These are phyloP conservation scores for Poecilus cupreus DNA, from an alignment of 2,888 invertebrate species.

Conservation along the genomic window DNA sequence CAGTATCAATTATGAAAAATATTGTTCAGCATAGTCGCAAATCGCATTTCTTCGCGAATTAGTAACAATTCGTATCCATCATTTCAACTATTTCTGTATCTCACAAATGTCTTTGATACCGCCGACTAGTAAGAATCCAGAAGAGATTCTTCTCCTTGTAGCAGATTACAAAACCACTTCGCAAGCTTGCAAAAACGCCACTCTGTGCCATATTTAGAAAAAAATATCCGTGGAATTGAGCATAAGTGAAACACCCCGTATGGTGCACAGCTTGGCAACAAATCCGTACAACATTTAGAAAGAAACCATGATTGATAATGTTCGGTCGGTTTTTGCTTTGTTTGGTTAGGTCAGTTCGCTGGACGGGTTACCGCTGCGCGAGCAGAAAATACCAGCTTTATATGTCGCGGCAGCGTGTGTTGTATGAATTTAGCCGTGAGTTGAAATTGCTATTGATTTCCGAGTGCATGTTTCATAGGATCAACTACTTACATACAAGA, in stretches of 20 bases:
- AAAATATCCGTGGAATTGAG: constrained; percentile 37
- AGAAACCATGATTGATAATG: constrained; percentile 41
- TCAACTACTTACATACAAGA: constrained; percentile 33
- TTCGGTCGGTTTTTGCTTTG: constrained; percentile 22
- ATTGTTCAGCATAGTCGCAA: too few relatives aligned
- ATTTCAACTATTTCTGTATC: not conserved
- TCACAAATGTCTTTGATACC: not conserved
- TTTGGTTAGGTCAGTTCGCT: constrained; percentile 11
- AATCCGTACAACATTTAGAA: constrained; percentile 21
- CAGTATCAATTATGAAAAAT: too few relatives aligned
- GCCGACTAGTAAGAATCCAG: constrained; percentile 3
- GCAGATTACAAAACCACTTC: constrained; percentile 24
- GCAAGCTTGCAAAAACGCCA: not conserved
- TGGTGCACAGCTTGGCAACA: constrained; percentile 12
- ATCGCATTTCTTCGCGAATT: too few relatives aligned
- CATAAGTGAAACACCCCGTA: constrained; percentile 26
- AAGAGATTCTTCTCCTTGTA: not conserved
- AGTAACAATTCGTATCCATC: not conserved
- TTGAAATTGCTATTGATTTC: constrained; percentile 31
- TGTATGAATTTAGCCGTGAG: constrained; percentile 21
- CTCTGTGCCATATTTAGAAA: constrained; percentile 36
- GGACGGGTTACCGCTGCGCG: constrained; percentile 32
- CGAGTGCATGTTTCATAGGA: constrained; percentile 42
- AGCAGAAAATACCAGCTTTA: constrained; percentile 22
- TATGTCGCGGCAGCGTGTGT: constrained; percentile 14